Base-by-base conservation (phyloP, 2,113 vertebrate species). In the Melospiza melodia region DNA sequence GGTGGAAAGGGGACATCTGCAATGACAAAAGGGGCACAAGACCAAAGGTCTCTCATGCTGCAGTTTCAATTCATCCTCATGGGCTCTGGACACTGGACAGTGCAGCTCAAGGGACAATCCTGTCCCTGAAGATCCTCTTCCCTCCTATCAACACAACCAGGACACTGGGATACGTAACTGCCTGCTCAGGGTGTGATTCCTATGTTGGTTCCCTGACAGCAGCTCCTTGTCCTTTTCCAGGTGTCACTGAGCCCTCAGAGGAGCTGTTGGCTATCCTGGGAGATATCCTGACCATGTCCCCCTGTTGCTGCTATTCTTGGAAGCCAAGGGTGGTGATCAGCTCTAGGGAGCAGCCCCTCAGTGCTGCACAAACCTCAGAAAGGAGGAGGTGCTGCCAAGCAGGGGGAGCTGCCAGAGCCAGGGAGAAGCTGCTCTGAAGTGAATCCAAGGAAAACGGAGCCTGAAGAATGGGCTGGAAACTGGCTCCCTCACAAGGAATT, bases 401-500 rank as follows among this genome's bases (percentile, higher is more conserved):
- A 46, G 37, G 31, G 22, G 66, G 67, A 91, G 83, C 80, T 69
- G 88, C 83, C 95, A 96, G 33, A 0, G 0, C 72, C 51, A 31
- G 68, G 79, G 87, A 95, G 84, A 97, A 94, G 90, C 86, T 82
- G 80, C 76, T 94, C 86, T 87, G 0, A 84, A 93, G 71, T 6
- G 21, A 39, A 87, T 95, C 95, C 94, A 95, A 95, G 80, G 92
- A 95, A 97, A 96, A 96, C 8, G 28, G 41, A 96, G 95, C 76
- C 95, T 90, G 80, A 52, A 87, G 94, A 91, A 94, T 14, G 30
- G 95, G 88, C 23, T 96, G 95, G 95, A 93, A 96, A 93, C 90
- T 96, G 96, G 95, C 95, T 90, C 24, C 66, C 61, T 92, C 87
- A 71, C 95, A 97, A 93, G 94, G 94, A 95, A 96, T 95, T 58